Evolutionary conservation across 2,113 vertebrate species (phyloP).

Genomic region (Leptobrachium leishanense): DNA sequence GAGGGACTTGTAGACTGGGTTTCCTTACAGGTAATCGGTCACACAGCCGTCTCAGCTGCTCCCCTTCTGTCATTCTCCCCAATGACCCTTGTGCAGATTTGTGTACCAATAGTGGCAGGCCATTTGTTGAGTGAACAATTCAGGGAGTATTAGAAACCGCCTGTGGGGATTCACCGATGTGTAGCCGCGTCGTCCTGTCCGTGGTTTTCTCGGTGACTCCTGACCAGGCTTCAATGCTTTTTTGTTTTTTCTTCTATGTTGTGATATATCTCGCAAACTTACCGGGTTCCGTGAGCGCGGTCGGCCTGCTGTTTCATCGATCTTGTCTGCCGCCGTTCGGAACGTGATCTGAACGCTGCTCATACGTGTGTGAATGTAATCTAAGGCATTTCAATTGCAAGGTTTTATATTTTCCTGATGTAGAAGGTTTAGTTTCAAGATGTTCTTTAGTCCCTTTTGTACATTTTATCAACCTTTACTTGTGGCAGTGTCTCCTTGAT

Average conservation of each 20-base stretch:
- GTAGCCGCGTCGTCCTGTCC: conserved; percentile 29
- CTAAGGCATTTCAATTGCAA: conserved; percentile 49
- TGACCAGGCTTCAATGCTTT: conserved; percentile 63
- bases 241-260: conserved; percentile 59
- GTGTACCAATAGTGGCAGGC: conserved; percentile 60
- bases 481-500: conserved; percentile 56
- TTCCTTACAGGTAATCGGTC: conserved; percentile 56
- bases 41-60: conserved; percentile 65
- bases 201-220: conserved; percentile 56
- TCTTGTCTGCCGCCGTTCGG: conserved; percentile 12
- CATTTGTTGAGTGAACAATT: conserved; percentile 52
- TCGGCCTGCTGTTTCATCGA: conserved; percentile 16
- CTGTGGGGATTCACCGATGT: conserved; percentile 57
- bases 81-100: conserved; percentile 16
- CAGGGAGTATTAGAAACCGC: conserved; percentile 60
- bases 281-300: conserved; percentile 46
- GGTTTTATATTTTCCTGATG: conserved; percentile 47
- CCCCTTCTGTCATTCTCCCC: conserved; percentile 57
- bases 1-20: conserved; percentile 65
- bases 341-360: conserved; percentile 47
- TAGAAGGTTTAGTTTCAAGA: conserved; percentile 2
- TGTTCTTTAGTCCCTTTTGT: neutral
- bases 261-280: conserved; percentile 53
- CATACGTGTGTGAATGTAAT: conserved; percentile 66
- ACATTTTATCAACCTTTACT: neutral